Base-by-base conservation (phyloP, 2,888 invertebrate genomes). In the Standfussiana lucernea region DNA sequence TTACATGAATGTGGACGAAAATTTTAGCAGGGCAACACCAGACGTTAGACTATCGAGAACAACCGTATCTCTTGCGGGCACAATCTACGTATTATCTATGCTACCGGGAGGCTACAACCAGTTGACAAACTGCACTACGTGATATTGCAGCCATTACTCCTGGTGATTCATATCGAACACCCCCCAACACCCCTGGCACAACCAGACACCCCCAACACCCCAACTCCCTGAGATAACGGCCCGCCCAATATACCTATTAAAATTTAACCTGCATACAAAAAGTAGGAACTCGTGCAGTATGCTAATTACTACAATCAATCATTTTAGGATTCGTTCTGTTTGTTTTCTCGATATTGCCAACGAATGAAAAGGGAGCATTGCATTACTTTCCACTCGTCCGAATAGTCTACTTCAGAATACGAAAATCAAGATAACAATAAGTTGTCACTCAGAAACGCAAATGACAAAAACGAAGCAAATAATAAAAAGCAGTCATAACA, bases 41-140 rank as follows among this genome's bases (percentile, higher is more conserved):
- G 89, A 86, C 74, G 69, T 59, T 77, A 70, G 83, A 90, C 86
- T 84, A 89, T 92, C 89, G 91, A 82, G 78, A 72, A 91, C 91
- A 90, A 91, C 91, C 91, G 91, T 93, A 94, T 92, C 93, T 92
- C 92, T 90, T 91, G 89, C 89, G 90, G 90, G 89, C 91, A 90
- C 95, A 94, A 95, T 95, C 94, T 95, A 93, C 87, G 90, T 92
- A 94, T 95, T 96, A 96, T 96, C 96, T 96, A 95, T 95, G 95
- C 95, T 91, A 94, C 93, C 93, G 93, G 93, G 94, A 95, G 93
- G 94, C 95, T 95, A 95, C 95, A 96, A 95, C 93, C 95, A 94
- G 96, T 95, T 96, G 96, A 96, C 96, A 96, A 96, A 96, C 95
- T 96, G 96, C 96, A 95, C 94, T 96, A 96, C 96, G 96, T 96